Evolutionary conservation across 2,888 invertebrate genomes (phyloP), one percentile per base, ranked within the genome.

Genomic region (Pyrrhosoma nymphula): DNA sequence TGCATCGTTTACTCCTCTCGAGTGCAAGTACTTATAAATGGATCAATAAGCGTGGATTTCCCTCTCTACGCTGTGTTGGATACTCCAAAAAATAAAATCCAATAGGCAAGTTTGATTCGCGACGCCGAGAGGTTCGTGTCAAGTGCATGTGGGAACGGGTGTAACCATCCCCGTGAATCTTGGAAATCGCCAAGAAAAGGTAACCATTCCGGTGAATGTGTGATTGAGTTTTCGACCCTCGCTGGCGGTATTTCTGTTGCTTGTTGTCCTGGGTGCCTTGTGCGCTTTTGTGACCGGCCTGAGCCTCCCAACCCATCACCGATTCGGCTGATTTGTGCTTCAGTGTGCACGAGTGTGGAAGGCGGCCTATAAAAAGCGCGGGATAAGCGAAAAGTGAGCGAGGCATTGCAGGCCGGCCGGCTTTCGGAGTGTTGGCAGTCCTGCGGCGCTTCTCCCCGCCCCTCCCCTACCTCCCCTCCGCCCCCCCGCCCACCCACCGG

Each of bases 361-460:
- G 47, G 47, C 47, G 47, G 16, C 60, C 60, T 14, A 26, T 47
- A 35, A 39, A 60, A 60, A 56, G 90, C 90, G 90, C 60, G 90
- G 60, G 60, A 60, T 91, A 8, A 23, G 56, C 60, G 60, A 56
- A n/a, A 47, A 56, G n/a, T 20, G 35, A 75, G 93, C 69, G 47
- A 69, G 39, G 47, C 14, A 63, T n/a, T n/a, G n/a, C 10, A 91
- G 47, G 47, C 93, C 39, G 63, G 63, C 69, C n/a, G 90, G 56
- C 56, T 8, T n/a, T 47, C 20, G 93, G n/a, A 47, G 69, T 47
- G 93, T 93, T 93, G 69, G 93, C 93, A 69, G 47, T 69, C 47
- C 69, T 93, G 91, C 47, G 30, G 89, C 55, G 56, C 89, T 56
- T 91, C 93, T 47, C 47, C n/a, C 63, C 69, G n/a, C 93, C 69